phyloP scores from a whole-genome alignment of 2,113 vertebrate genomes.

The Baryphthengus martii region DNA sequence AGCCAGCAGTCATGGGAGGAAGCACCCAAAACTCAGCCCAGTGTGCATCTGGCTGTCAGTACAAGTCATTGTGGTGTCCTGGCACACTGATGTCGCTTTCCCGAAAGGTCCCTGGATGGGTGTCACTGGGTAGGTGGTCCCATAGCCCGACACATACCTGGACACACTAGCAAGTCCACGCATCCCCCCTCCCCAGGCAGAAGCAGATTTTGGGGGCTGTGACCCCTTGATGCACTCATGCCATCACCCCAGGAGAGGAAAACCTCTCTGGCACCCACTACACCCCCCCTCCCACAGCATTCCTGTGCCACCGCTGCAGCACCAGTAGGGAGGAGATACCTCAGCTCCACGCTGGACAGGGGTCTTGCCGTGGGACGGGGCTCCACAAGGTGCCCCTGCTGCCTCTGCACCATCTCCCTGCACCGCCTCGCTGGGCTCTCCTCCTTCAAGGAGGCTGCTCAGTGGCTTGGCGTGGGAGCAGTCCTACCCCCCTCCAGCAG shows the following conservation, averaged over 20 bases:
- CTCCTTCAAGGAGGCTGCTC: not conserved
- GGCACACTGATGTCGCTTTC: not conserved
- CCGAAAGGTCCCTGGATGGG: not conserved
- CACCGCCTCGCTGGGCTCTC: not conserved
- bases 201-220: rapidly evolving
- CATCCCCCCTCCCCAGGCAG: rapidly evolving
- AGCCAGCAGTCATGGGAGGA: not conserved
- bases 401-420: conserved; percentile 38
- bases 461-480: not conserved
- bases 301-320: not conserved
- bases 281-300: not conserved
- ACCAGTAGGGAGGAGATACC: not conserved
- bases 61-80: not conserved
- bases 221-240: not conserved
- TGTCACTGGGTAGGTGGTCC: not conserved
- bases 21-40: not conserved
- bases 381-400: not conserved
- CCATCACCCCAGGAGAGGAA: not conserved
- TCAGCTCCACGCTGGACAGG: not conserved
- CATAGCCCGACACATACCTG: rapidly evolving
- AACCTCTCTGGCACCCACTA: not conserved
- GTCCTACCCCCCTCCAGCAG: not conserved
- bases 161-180: rapidly evolving
- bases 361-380: not conserved
- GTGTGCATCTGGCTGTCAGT: not conserved